Conservation (phyloP, 2,888 invertebrate genomes). For the Charanyca ferruginea region DNA sequence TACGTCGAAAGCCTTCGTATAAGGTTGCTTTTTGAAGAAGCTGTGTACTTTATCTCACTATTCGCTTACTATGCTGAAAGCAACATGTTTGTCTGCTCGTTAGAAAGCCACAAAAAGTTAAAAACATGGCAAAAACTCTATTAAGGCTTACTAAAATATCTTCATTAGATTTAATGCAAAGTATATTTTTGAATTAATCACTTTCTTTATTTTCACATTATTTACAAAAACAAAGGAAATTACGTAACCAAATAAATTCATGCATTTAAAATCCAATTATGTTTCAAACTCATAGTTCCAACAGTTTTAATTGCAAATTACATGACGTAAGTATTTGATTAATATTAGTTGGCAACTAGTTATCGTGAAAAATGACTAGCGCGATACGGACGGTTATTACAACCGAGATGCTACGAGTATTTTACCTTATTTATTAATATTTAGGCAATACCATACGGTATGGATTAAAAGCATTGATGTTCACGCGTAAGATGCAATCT, state of each 20-base stretch:
- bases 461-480: conserved; percentile 44
- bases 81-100: conserved; percentile 32
- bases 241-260: neutral
- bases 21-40: conserved; percentile 5
- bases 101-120: conserved; percentile 20
- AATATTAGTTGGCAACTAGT: conserved; percentile 30
- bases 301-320: conserved; percentile 6
- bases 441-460: conserved; percentile 38
- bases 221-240: too few relatives aligned
- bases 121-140: neutral
- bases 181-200: neutral
- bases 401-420: neutral
- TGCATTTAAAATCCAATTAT: conserved; percentile 24
- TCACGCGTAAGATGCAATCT: conserved; percentile 73
- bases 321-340: conserved; percentile 13
- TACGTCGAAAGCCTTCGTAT: conserved; percentile 21
- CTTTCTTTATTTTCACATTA: neutral
- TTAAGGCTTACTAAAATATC: neutral
- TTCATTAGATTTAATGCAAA: neutral
- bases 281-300: conserved; percentile 14
- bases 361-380: conserved; percentile 20
- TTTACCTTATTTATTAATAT: conserved; percentile 8
- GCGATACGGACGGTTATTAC: conserved; percentile 16
- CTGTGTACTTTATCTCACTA: conserved; percentile 13
- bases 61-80: conserved; percentile 23